Evolutionary conservation across 2,113 vertebrate species (phyloP).

Genomic region (Cervus canadensis): DNA sequence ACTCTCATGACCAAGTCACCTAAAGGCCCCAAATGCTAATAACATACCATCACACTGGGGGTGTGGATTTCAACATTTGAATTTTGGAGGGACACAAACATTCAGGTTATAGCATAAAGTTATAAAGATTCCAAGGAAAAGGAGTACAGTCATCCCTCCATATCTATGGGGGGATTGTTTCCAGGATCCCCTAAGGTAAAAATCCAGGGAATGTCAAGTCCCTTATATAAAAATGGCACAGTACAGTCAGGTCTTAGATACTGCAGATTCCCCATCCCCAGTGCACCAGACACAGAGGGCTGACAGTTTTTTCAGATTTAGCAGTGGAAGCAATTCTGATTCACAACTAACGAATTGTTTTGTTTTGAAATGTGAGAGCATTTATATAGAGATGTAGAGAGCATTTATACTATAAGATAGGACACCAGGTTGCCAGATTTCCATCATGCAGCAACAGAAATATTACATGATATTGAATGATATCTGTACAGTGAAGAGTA

Average conservation of each 20-base stretch:
- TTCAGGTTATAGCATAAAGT: background rate
- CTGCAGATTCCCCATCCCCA: background rate
- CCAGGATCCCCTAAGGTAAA: background rate
- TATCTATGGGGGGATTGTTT: background rate
- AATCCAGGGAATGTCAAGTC: background rate
- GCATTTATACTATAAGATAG: background rate
- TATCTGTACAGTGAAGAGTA: background rate
- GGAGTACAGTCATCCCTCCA: background rate
- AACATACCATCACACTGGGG: background rate
- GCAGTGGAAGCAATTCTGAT: background rate
- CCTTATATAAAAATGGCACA: background rate
- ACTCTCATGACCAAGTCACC: background rate
- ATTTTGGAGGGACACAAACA: rapidly evolving
- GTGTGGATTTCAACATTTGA: background rate
- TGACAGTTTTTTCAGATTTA: background rate
- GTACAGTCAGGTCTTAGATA: background rate
- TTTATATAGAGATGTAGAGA: background rate
- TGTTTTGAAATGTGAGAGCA: background rate
- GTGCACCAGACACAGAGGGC: background rate
- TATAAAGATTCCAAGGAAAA: background rate
- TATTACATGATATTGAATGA: background rate
- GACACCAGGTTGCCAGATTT: background rate
- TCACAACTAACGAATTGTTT: background rate
- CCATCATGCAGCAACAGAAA: background rate
- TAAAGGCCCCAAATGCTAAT: background rate